Evolutionary conservation across 2,888 invertebrate genomes (phyloP).

Genomic region (Hydraecia micacea): DNA sequence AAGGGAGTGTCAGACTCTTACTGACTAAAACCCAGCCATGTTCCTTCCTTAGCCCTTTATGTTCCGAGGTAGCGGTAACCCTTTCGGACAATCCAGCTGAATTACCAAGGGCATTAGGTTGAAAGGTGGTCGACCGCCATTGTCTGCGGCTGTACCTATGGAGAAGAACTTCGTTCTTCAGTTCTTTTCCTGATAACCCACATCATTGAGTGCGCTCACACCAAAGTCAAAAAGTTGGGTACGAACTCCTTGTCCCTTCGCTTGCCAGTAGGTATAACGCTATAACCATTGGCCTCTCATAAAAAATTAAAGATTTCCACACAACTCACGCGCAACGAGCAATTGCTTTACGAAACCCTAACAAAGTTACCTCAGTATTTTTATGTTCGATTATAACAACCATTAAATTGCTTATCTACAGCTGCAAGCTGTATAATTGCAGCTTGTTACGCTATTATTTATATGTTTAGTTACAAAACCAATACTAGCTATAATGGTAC

Average conservation of each 20-base stretch:
- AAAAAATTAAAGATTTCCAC: constrained; percentile 23
- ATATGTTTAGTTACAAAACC: constrained; percentile 47
- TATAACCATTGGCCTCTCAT: not conserved
- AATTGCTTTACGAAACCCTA: constrained; percentile 41
- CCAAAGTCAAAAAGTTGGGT: not conserved
- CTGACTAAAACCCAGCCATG: too few species aligned
- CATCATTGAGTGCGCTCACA: not conserved
- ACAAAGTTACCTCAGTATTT: constrained; percentile 25
- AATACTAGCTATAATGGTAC: constrained; percentile 19
- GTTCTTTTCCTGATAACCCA: too few species aligned
- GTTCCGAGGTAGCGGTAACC: too few species aligned
- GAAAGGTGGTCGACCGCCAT: too few species aligned
- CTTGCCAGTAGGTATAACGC: not conserved
- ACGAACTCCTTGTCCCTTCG: not conserved
- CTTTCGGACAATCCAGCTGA: too few species aligned
- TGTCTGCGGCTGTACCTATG: too few species aligned
- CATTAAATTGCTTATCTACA: constrained; percentile 28
- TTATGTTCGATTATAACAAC: constrained; percentile 38
- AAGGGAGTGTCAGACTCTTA: too few species aligned
- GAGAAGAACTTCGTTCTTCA: too few species aligned
- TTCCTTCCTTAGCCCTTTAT: too few species aligned
- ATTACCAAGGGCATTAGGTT: too few species aligned
- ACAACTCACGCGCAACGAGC: constrained; percentile 19
- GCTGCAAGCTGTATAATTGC: constrained; percentile 34
- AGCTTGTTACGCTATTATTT: constrained; percentile 15